These are phyloP conservation scores for Orchestes rusci DNA, from an alignment of 2,888 invertebrate genomes.

Conservation along the genomic window DNA sequence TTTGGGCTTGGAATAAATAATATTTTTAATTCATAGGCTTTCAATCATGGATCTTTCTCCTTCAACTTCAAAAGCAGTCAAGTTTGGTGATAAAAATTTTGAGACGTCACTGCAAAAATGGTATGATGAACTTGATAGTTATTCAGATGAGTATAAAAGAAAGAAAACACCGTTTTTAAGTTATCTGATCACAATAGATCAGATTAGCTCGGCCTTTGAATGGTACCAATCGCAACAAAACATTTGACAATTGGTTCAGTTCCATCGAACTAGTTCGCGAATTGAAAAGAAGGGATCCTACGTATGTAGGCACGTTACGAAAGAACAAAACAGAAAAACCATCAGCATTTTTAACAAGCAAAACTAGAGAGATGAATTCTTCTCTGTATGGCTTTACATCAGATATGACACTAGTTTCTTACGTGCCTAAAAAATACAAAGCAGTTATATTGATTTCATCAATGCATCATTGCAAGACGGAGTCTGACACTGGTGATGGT, in stretches of 20 bases:
- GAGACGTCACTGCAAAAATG: conserved; percentile 24
- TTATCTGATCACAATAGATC: too few relatives aligned
- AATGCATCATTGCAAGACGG: conserved; percentile 31
- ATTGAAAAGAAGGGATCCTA: neutral
- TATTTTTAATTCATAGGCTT: too few relatives aligned
- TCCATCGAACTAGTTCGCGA: conserved; percentile 4
- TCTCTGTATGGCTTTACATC: conserved; percentile 6
- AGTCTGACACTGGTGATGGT: conserved; percentile 26
- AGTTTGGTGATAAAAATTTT: conserved; percentile 21
- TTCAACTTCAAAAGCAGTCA: too few relatives aligned
- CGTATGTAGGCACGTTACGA: conserved; percentile 7
- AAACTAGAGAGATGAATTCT: conserved; percentile 10
- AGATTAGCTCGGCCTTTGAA: conserved; percentile 21
- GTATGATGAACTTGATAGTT: too few relatives aligned
- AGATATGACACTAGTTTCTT: conserved; percentile 18
- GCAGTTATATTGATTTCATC: conserved; percentile 32
- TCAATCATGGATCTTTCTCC: too few relatives aligned
- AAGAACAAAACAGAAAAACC: conserved; percentile 9
- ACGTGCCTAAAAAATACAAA: conserved; percentile 26
- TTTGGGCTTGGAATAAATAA: too few relatives aligned
- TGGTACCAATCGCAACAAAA: conserved; percentile 26
- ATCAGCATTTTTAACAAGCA: conserved; percentile 8
- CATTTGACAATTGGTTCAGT: conserved; percentile 20
- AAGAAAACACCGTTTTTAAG: too few relatives aligned
- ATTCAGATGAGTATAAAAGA: too few relatives aligned